Evolutionary conservation across 2,113 vertebrate species (phyloP).

Genomic region (Verasper variegatus): DNA sequence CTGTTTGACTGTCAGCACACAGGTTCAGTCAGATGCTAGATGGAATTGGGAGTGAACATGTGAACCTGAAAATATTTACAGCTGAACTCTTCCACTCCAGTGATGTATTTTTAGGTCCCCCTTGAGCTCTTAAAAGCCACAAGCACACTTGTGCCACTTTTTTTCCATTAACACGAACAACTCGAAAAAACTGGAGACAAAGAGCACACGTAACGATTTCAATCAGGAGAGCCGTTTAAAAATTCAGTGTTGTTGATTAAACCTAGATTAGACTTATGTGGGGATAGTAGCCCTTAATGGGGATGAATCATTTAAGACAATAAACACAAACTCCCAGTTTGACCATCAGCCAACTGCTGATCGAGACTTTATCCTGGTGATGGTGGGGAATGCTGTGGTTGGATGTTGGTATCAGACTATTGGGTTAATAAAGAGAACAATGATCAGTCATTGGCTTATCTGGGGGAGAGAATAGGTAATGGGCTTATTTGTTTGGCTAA

Average conservation of each 20-base stretch:
- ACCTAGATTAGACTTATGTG: conserved; percentile 36
- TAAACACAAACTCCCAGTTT: conserved; percentile 43
- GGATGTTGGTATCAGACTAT: conserved; percentile 42
- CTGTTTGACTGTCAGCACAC: conserved; percentile 8
- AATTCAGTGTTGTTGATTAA: conserved; percentile 45
- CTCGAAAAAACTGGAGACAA: not conserved
- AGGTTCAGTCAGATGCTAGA: not conserved
- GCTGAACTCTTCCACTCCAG: conserved; percentile 42
- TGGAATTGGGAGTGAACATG: conserved; percentile 28
- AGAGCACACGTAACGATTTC: conserved; percentile 27
- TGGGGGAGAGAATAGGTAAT: conserved; percentile 3
- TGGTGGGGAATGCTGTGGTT: conserved; percentile 20
- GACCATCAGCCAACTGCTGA: conserved; percentile 49
- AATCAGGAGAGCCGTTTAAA: conserved; percentile 44
- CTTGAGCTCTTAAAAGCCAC: conserved; percentile 51
- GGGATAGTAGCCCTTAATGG: conserved; percentile 41
- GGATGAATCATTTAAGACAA: conserved; percentile 54
- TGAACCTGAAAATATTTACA: conserved; percentile 49
- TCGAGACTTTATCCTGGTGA: conserved; percentile 34
- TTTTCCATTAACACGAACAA: conserved; percentile 52
- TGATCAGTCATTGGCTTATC: conserved; percentile 35
- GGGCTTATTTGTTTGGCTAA: conserved; percentile 42
- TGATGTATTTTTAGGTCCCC: conserved; percentile 50
- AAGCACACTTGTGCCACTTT: conserved; percentile 43
- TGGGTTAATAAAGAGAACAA: conserved; percentile 46